Evolutionary conservation across 2,113 vertebrate genomes (phyloP), one percentile per base, ranked within the genome.

Genomic region (Hypocryptadius cinnamomeus): DNA sequence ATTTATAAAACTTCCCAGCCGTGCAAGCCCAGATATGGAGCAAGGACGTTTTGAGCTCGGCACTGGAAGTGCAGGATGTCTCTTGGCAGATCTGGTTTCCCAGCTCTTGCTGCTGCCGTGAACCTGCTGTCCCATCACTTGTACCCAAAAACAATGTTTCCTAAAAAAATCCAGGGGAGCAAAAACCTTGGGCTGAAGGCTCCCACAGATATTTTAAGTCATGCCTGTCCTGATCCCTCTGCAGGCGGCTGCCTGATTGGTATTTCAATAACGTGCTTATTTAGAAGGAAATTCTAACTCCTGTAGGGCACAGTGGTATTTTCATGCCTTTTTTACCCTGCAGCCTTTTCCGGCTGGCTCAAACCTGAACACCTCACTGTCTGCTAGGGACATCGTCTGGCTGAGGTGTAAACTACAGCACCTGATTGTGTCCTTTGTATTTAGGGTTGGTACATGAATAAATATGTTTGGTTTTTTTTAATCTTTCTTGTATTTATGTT

Each of bases 1-100:
- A 96, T 95, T 96, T 95, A 95, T 96, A 96, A 95, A 93, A 50
- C 78, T 76, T 63, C 6, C 8, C 31, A 84, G 89, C 48, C 53
- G 0, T 90, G 70, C 89, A 65, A 79, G 89, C 61, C 84, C 84
- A 89, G 95, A 77, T 85, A 22, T 11, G 57, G 60, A 53, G 86
- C 37, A 71, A 76, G 39, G 78, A 69, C 4, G 0, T 59, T 91
- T 39, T 54, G 69, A 92, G 89, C 86, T 45, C 28, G 2, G 77
- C 14, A 0, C 48, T 68, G 83, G 69, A 48, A 30, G 40, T 2
- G 37, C 73, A 51, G 66, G 48, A 56, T 1, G 7, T 20, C 1
- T 0, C 40, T 8, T 5, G 42, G 61, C 66, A 72, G 91, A 92
- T 94, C 78, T 79, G 19, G 19, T 96, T 95, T 94, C 91, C 30